These are phyloP conservation scores for Australoheros facetus DNA, from an alignment of 2,797 vertebrate species.

Conservation along the genomic window DNA sequence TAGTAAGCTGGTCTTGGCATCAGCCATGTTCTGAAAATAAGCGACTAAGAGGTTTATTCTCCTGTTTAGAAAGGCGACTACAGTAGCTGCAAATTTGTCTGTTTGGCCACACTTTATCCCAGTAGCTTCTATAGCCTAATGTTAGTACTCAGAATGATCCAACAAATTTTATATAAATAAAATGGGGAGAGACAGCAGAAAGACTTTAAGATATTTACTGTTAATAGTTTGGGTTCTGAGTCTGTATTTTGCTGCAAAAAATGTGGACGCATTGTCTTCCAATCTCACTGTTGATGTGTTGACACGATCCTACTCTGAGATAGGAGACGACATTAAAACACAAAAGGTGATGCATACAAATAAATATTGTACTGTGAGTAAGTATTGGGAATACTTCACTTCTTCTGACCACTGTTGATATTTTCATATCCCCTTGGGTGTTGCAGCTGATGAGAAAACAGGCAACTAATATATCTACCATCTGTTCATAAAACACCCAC, in stretches of 20 bases:
- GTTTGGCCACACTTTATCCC: neutral
- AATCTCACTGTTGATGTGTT: neutral
- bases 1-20: slow-evolving; percentile 45
- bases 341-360: neutral
- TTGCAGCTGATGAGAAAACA: neutral
- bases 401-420: neutral
- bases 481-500: neutral
- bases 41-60: slow-evolving; percentile 64
- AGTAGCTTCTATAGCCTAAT: neutral
- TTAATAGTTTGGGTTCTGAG: neutral
- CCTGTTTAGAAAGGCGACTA: slow-evolving; percentile 25
- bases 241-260: accelerated
- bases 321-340: neutral
- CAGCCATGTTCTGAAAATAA: slow-evolving; percentile 52
- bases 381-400: neutral
- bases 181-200: neutral
- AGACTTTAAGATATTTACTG: neutral
- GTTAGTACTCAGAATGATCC: neutral
- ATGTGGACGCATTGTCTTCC: no score
- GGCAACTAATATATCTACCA: neutral
- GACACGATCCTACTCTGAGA: neutral
- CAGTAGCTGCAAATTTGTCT: neutral
- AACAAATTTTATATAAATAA: neutral
- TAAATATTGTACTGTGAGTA: neutral
- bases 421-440: neutral